These are phyloP conservation scores for Pangasius krempfi DNA, from an alignment of 2,797 vertebrate genomes.

Conservation along the genomic window DNA sequence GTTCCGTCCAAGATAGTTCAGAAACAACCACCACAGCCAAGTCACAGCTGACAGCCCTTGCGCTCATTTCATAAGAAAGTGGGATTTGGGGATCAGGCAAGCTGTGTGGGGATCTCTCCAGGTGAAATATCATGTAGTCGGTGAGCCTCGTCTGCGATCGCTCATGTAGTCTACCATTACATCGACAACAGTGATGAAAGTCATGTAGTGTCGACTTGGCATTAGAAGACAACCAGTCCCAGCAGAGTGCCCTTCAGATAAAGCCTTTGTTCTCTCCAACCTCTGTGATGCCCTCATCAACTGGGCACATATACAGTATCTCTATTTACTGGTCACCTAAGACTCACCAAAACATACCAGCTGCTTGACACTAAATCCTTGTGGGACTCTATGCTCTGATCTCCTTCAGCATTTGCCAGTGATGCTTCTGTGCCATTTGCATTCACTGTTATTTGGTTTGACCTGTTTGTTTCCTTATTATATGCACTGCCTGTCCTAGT, in stretches of 20 bases:
- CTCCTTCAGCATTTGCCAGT: background rate
- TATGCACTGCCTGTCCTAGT: background rate
- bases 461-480: background rate
- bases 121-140: background rate
- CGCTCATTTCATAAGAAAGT: background rate
- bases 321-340: background rate
- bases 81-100: background rate
- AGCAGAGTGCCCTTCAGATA: background rate
- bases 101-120: background rate
- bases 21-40: background rate
- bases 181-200: slow-evolving; percentile 7
- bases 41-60: slow-evolving; percentile 5
- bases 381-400: background rate
- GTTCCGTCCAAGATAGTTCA: background rate
- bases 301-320: background rate
- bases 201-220: background rate
- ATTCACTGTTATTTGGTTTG: background rate
- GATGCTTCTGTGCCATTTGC: background rate
- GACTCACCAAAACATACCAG: background rate
- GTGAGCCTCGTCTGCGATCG: background rate
- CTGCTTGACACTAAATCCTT: background rate
- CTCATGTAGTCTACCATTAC: background rate
- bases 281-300: background rate
- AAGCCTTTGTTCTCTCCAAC: background rate
- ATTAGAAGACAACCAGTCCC: slow-evolving; percentile 8